phyloP scores from a whole-genome alignment of 2,113 vertebrate species.

The Protomyctophum bolini region DNA sequence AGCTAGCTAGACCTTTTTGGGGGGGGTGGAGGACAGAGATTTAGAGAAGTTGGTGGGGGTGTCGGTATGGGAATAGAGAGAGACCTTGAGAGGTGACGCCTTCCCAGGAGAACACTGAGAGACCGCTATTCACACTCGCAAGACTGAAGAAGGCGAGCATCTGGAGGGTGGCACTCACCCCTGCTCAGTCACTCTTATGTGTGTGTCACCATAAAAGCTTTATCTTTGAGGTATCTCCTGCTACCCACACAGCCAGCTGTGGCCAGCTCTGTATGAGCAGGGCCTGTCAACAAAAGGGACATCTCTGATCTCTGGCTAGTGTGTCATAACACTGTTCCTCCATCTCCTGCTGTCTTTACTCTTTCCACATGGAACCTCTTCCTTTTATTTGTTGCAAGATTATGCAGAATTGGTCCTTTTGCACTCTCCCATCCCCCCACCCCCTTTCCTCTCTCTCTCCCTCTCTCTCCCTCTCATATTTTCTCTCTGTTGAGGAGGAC shows the following conservation, averaged over 20 bases:
- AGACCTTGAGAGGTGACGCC: slow-evolving; percentile 25
- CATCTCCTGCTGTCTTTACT: slow-evolving; percentile 7
- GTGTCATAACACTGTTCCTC: slow-evolving; percentile 32
- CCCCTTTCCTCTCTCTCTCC: slow-evolving; percentile 6
- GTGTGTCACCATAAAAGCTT: slow-evolving; percentile 18
- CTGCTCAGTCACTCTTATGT: neutral
- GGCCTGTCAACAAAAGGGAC: slow-evolving; percentile 24
- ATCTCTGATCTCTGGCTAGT: slow-evolving; percentile 13
- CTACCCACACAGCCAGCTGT: slow-evolving; percentile 32
- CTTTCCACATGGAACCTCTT: neutral
- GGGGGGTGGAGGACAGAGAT: slow-evolving; percentile 11
- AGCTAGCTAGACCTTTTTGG: slow-evolving; percentile 64
- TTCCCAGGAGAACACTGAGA: slow-evolving; percentile 4
- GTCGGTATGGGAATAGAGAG: slow-evolving; percentile 24
- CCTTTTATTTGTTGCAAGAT: neutral
- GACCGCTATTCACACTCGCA: slow-evolving; percentile 4
- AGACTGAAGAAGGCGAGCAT: slow-evolving; percentile 10
- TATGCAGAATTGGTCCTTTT: slow-evolving; percentile 13
- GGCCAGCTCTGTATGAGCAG: slow-evolving; percentile 23
- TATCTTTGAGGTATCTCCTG: slow-evolving; percentile 27
- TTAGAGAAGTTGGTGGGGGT: neutral
- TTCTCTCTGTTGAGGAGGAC: slow-evolving; percentile 27
- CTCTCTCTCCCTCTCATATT: slow-evolving; percentile 26
- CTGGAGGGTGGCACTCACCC: neutral
- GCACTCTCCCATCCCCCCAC: neutral